Base-by-base conservation (phyloP, 2,888 invertebrate species). In the Notocelia uddmanniana region DNA sequence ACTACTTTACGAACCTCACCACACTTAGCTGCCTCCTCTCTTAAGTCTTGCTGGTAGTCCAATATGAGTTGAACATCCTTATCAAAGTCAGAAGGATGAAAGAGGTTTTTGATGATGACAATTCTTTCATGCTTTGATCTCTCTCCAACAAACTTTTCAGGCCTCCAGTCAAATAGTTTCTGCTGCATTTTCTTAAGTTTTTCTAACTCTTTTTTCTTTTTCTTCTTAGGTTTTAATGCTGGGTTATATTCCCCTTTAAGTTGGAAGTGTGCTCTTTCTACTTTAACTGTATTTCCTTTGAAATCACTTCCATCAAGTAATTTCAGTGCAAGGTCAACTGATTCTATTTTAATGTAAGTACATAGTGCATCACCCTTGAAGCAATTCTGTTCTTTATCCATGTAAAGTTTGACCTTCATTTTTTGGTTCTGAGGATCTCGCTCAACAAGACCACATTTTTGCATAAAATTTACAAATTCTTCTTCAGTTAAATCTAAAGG, bases 361-460 rank as follows among this genome's bases (percentile, higher is more conserved):
- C 99, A 99, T 57, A 98, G 93, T 13, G 97, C 99, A 94, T 99
- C 99, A 11, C 99, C 99, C 93, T 99, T 99, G 41, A 97, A 94
- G 74, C 95, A 94, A 76, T 98, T 96, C 0, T 97, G 96, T 81
- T 96, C 95, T 48, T 95, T 91, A 83, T 98, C 98, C 78, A 95
- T 95, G 88, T 99, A 99, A 45, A 99, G 90, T 93, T 99, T 99
- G 1, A 99, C 92, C 90, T 98, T 99, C 88, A 97, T 96, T 84
- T 96, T 96, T 78, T 96, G 96, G 13, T 95, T 96, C 58, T 95
- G 94, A 0, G 96, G 95, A 87, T 99, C 99, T 79, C 97, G 95
- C 95, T 98, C 98, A 37, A 99, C 96, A 75, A 99, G 95, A 5
- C 99, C 99, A 94, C 97, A 99, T 90, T 99, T 99, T 79, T 96